Base-by-base conservation (phyloP, 1,140 invertebrate species). In the Condylostylus longicornis region DNA sequence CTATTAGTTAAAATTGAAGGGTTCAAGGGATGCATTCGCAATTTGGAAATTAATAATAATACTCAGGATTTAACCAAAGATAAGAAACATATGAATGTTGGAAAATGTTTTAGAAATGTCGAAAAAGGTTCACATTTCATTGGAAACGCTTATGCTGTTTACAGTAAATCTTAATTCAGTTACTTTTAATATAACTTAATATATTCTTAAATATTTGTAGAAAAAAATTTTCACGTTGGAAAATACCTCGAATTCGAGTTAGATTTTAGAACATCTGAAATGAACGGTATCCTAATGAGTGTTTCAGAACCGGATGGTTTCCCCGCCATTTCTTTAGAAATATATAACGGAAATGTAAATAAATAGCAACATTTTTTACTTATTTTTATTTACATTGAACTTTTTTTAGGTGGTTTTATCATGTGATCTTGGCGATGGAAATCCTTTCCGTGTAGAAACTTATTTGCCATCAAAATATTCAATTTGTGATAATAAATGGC, bases 401-500 rank as follows among this genome's bases (percentile, higher is more conserved):
- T 37, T 8, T 40, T 42, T 41, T 51, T 37, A 74, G 73, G 61
- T 87, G 4, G 64, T 79, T 6, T 72, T 84, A 59, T 71, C 74
- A 4, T 75, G 75, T 4, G 70, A 82, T 45, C 66, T 80, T 37
- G 72, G 74, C 10, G 71, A 75, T 44, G 68, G 70, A 18, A 66
- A 69, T 43, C 67, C 65, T 4, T 72, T 68, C 57, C 69, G 49
- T 48, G 67, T 53, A 66, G 76, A 18, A 57, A 75, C 51, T 49
- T 56, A 53, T 18, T 69, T 82, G 22, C 55, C 69, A 12, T 72
- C 68, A 33, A 68, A 72, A 31, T 79, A 71, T 48, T 65, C 71
- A 1, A 61, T 84, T 3, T 93, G 87, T 61, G 82, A 91, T 61
- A 85, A 86, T 44, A 69, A 73, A 46, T 93, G 88, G 88, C 88